These are phyloP conservation scores for Drosophila parvula DNA, from an alignment of 1,140 invertebrate genomes.

Conservation along the genomic window DNA sequence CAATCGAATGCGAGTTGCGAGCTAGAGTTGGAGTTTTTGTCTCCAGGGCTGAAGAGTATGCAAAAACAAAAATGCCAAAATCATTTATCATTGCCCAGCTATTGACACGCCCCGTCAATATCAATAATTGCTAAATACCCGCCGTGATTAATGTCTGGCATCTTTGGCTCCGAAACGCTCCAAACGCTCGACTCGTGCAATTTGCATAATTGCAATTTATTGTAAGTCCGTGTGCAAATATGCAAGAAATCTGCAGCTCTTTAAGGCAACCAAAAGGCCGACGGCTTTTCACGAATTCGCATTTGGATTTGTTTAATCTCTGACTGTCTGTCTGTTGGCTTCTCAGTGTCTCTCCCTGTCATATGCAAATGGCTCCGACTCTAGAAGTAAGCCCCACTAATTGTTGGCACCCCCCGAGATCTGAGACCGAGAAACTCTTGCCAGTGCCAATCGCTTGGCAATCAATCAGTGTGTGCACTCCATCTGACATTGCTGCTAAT, in stretches of 20 bases:
- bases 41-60: slow-evolving; percentile 6
- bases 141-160: slow-evolving; percentile 70
- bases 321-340: slow-evolving; percentile 21
- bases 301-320: slow-evolving; percentile 39
- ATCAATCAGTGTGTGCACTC: slow-evolving; percentile 64
- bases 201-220: slow-evolving; percentile 82
- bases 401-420: slow-evolving; percentile 28
- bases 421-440: slow-evolving; percentile 45
- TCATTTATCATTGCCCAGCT: slow-evolving; percentile 64
- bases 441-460: slow-evolving; percentile 46
- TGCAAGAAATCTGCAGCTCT: slow-evolving; percentile 66
- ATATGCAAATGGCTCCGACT: slow-evolving; percentile 54
- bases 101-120: slow-evolving; percentile 72
- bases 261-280: slow-evolving; percentile 65
- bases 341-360: slow-evolving; percentile 12
- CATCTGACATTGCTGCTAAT: slow-evolving; percentile 64
- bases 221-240: slow-evolving; percentile 78
- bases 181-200: slow-evolving; percentile 32
- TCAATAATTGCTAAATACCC: slow-evolving; percentile 72
- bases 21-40: background rate
- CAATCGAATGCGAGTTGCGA: slow-evolving; percentile 18
- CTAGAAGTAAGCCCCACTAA: slow-evolving; percentile 23
- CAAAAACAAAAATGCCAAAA: slow-evolving; percentile 22
- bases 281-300: slow-evolving; percentile 68
- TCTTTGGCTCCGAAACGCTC: slow-evolving; percentile 43